phyloP scores from a whole-genome alignment of 2,113 vertebrate genomes.

The Anoura caudifer region DNA sequence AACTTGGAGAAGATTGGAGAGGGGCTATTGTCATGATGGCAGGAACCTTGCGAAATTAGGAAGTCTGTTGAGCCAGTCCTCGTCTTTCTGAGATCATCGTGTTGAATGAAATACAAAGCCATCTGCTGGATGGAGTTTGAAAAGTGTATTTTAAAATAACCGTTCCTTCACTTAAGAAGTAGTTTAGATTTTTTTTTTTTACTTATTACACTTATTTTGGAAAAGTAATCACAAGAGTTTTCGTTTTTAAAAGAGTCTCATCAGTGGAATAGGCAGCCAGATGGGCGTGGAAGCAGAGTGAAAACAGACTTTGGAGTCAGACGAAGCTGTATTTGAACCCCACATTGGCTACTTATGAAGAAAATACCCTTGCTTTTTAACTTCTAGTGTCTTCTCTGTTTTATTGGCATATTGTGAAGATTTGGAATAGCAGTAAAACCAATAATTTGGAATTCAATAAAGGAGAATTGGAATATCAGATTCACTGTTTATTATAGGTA shows the following conservation, averaged over 20 bases:
- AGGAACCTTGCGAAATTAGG: not conserved
- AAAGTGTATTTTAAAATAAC: not conserved
- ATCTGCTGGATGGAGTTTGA: not conserved
- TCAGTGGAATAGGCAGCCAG: not conserved
- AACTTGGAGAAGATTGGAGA: constrained; percentile 18
- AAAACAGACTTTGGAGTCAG: not conserved
- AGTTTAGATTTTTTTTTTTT: not conserved
- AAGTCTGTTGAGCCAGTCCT: not conserved
- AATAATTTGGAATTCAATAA: constrained; percentile 24
- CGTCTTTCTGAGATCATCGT: not conserved
- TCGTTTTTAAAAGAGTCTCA: not conserved
- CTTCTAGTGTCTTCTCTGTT: not conserved
- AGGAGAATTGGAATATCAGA: not conserved
- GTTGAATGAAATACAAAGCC: not conserved
- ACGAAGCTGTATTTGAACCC: not conserved
- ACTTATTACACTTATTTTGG: not conserved
- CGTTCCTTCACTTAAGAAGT: not conserved
- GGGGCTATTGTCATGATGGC: not conserved
- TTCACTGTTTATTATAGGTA: not conserved
- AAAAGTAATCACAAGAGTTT: not conserved
- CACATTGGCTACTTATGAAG: not conserved
- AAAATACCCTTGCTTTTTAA: not conserved
- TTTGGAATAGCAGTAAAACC: not conserved
- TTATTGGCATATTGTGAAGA: not conserved
- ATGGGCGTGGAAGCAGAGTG: not conserved